Evolutionary conservation across 2,888 invertebrate species (phyloP).

Genomic region (Campopleginae sp.): DNA sequence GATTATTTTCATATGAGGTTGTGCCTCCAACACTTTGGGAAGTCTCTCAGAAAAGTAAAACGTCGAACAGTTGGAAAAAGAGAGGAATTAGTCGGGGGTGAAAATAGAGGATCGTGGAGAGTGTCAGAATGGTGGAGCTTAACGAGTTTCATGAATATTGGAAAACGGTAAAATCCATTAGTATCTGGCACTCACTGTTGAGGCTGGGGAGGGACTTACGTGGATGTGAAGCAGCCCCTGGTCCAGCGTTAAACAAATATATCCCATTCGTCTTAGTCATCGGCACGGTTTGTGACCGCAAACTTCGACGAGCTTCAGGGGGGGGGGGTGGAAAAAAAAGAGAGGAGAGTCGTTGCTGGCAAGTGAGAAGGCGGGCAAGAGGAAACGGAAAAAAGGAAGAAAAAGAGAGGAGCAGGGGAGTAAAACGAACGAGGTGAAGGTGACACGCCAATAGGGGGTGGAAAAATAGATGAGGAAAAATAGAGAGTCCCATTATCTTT

Average conservation of each 20-base stretch:
- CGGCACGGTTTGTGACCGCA: constrained; percentile 46
- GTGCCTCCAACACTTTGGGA: neutral
- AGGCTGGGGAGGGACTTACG: neutral
- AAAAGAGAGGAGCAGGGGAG: constrained; percentile 19
- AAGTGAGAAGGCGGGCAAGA: neutral
- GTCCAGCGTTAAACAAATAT: constrained; percentile 75
- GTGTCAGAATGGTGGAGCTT: constrained; percentile 36
- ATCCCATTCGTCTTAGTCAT: constrained; percentile 79
- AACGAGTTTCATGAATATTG: constrained; percentile 66
- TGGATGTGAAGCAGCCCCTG: constrained; percentile 8
- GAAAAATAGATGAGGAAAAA: constrained; percentile 35
- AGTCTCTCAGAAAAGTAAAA: neutral
- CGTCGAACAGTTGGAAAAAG: neutral
- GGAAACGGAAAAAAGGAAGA: constrained; percentile 36
- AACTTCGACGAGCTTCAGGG: constrained; percentile 37
- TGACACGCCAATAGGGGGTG: constrained; percentile 56
- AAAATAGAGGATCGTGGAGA: neutral
- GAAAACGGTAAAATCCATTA: constrained; percentile 65
- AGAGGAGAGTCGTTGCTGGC: neutral
- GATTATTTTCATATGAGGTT: neutral
- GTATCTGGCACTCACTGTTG: constrained; percentile 40
- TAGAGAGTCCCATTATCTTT: constrained; percentile 37
- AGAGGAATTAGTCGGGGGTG: neutral
- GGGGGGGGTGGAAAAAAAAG: constrained; percentile 3
- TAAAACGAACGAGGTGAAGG: constrained; percentile 67